Base-by-base conservation (phyloP, 2,113 vertebrate species). In the Campylomormyrus tamandua region DNA sequence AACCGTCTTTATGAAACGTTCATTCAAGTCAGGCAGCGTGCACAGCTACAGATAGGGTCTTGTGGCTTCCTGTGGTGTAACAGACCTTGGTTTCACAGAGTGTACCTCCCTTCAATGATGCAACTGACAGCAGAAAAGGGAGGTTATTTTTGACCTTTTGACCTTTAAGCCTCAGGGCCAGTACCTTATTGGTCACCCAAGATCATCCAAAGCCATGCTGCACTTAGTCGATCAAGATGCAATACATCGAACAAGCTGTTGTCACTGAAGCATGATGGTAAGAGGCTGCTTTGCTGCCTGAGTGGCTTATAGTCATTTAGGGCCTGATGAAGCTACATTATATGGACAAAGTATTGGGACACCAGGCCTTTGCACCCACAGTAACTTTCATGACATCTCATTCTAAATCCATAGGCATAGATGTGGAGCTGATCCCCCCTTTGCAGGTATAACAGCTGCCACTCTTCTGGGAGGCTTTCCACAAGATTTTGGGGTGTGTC, bases 11-110 rank as follows among this genome's bases (percentile, higher is more conserved):
- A 77, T 48, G 21, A n/a, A 45, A 48, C 3, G 88, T 46, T 19
- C 27, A 31, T 35, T n/a, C 46, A 39, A 21, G 49, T 52, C 31
- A 21, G 27, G 62, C 66, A 77, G 15, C 10, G 48, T 52, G 27
- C 66, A 31, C 35, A 74, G 27, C 66, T 77, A 50, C 35, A 93
- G 95, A 94, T 93, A 94, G 93, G 74, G 90, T 70, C 48, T 89
- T 58, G 77, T 91, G 90, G 92, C 92, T 94, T 95, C 92, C 93
- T 94, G 90, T 91, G 80, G 87, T 91, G 91, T 93, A 89, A 88
- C 5, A 62, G 10, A 50, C 35, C 46, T 8, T 45, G 74, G 39
- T 90, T 89, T 90, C 58, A 52, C 42, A 10, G 66, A 3, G 13
- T 19, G 42, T 35, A 10, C 19, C 31, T 27, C 21, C 58, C 19